Evolutionary conservation across 2,797 vertebrate genomes (phyloP).

Genomic region (Crax fasciolata): DNA sequence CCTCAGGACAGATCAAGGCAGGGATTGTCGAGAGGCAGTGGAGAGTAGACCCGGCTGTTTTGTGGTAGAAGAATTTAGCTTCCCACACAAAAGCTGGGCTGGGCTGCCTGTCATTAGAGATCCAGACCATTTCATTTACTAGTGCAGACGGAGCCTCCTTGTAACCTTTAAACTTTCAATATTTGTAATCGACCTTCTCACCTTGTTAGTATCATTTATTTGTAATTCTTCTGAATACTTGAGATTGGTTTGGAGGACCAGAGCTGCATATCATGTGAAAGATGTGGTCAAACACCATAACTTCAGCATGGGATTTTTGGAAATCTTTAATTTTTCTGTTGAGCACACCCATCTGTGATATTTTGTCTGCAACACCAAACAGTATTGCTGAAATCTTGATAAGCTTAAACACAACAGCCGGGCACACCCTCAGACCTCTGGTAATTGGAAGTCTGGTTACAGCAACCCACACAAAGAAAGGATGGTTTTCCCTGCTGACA

Average conservation of each 20-base stretch:
- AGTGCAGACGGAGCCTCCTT: neutral
- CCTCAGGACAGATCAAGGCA: neutral
- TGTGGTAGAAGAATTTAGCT: neutral
- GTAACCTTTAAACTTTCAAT: neutral
- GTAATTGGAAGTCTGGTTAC: constrained; percentile 36
- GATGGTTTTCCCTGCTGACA: constrained; percentile 20
- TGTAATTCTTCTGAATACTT: neutral
- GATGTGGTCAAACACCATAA: neutral
- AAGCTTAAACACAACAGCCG: constrained; percentile 20
- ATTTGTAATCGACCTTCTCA: neutral
- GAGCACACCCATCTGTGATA: neutral
- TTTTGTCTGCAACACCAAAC: neutral
- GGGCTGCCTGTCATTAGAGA: neutral
- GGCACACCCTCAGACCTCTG: neutral
- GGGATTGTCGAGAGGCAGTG: neutral
- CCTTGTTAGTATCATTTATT: neutral
- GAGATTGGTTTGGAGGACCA: neutral
- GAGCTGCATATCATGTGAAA: neutral
- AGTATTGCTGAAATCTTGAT: neutral
- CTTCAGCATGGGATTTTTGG: neutral
- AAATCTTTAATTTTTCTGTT: neutral
- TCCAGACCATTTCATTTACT: neutral
- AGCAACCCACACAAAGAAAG: constrained; percentile 19
- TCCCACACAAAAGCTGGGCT: neutral
- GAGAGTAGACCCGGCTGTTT: neutral